Base-by-base conservation (phyloP, 2,888 invertebrate genomes). In the Eupithecia vulgata region DNA sequence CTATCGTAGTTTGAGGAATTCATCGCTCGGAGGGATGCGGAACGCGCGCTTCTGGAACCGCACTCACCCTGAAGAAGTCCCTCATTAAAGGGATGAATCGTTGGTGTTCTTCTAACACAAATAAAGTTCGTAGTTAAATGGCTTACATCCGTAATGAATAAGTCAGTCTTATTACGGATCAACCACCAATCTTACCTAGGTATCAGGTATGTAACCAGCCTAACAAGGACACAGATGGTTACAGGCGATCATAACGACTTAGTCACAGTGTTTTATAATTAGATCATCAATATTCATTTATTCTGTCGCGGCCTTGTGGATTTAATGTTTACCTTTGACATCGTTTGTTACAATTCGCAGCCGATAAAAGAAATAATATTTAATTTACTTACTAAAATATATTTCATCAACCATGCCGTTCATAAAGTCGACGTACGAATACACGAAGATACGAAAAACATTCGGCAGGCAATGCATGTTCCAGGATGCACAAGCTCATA, bases 381-480 rank as follows among this genome's bases (percentile, higher is more conserved):
- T 71, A 12, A 73, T 70, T 48, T 68, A 67, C 45, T 72, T 71
- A 70, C 57, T 35, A 57, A n/a, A 61, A 34, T 67, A 35, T 69
- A 73, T 74, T 48, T 59, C 52, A 72, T 80, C 67, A 75, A 89
- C 87, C 87, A 83, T 85, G 78, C 84, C 84, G 42, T 91, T 87
- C 69, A 81, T 83, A 52, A 90, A 90, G 80, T 86, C 85, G 12
- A 87, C 85, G 12, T 94, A 92, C 71, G 91, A 91, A 74, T 95
- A 95, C 77, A 88, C 91, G 13, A 95, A 95, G 80, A 81, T 86
- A 64, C 90, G 95, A 48, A 90, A 86, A 76, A 87, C 91, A 74
- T 95, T 95, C 77, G 95, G 95, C 2, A 92, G 89, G 62, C 91
- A 94, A 78, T 89, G 93, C 72, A 85, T 94, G 68, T 95, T 95